phyloP scores from a whole-genome alignment of 2,797 vertebrate species.

The Acropternis orthonyx region DNA sequence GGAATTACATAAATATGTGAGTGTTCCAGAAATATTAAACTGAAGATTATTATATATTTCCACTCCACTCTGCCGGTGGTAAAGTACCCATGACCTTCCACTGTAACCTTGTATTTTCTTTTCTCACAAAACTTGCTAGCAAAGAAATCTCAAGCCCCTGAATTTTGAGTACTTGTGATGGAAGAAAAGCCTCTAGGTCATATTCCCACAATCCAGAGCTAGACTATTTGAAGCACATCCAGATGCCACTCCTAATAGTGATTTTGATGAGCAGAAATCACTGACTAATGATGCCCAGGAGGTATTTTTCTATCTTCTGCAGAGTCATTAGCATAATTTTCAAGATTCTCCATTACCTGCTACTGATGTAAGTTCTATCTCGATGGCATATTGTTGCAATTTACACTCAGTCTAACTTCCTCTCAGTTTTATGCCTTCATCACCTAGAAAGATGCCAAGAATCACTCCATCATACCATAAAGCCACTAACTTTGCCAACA shows the following conservation, averaged over 20 bases:
- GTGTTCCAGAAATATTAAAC: not conserved
- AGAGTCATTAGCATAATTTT: not conserved
- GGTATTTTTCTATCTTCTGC: slow-evolving; percentile 29
- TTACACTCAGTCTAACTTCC: not conserved
- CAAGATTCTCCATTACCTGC: not conserved
- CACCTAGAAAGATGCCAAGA: not conserved
- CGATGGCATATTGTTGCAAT: not conserved
- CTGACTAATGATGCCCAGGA: slow-evolving; percentile 21
- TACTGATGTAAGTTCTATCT: not conserved
- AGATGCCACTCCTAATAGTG: slow-evolving; percentile 24
- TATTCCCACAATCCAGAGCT: slow-evolving; percentile 28
- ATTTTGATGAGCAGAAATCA: slow-evolving; percentile 44
- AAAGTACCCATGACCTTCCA: not conserved
- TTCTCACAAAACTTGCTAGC: not conserved
- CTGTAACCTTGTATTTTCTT: not conserved
- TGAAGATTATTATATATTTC: not conserved
- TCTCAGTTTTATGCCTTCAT: not conserved
- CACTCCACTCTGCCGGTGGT: not conserved
- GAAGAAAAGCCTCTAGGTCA: slow-evolving; percentile 38
- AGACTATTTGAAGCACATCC: slow-evolving; percentile 33
- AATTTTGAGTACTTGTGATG: not conserved
- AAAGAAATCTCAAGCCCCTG: not conserved
- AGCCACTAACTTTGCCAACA: slow-evolving; percentile 11
- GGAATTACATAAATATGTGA: not conserved
- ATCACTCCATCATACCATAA: not conserved